Conservation (phyloP, 2,888 invertebrate genomes). For the Ellobium chinense region DNA sequence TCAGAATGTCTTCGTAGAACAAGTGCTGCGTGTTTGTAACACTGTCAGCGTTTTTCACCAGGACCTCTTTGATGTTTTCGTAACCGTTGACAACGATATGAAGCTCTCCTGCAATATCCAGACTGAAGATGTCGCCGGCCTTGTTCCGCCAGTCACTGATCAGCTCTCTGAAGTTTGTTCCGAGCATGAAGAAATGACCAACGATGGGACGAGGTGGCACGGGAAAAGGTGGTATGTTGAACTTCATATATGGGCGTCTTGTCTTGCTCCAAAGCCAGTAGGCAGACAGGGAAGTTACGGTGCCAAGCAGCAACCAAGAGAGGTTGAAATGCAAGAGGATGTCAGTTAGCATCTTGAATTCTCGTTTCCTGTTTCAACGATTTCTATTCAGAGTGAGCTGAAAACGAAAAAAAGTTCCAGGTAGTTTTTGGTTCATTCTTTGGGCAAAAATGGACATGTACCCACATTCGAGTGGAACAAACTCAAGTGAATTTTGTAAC, state of each 20-base stretch:
- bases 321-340: slow-evolving; percentile 82
- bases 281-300: neutral
- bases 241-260: neutral
- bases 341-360: slow-evolving; percentile 84
- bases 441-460: too few relatives aligned
- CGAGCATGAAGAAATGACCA: slow-evolving; percentile 29
- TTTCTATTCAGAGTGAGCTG: too few relatives aligned
- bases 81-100: slow-evolving; percentile 46
- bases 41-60: slow-evolving; percentile 44
- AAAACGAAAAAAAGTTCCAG: too few relatives aligned
- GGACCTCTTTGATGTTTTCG: slow-evolving; percentile 40
- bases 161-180: neutral
- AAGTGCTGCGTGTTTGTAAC: slow-evolving; percentile 31
- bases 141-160: slow-evolving; percentile 8
- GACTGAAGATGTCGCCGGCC: slow-evolving; percentile 45
- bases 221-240: slow-evolving; percentile 37
- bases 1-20: neutral
- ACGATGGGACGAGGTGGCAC: slow-evolving; percentile 15
- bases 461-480: too few relatives aligned
- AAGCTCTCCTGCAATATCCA: slow-evolving; percentile 28
- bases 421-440: too few relatives aligned
- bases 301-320: neutral
- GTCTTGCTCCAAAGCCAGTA: slow-evolving; percentile 7
- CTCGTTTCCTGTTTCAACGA: too few relatives aligned
- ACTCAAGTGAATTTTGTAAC: too few relatives aligned